Evolutionary conservation across 2,888 invertebrate genomes (phyloP), one percentile per base, ranked within the genome.

Genomic region (Theretra japonica): DNA sequence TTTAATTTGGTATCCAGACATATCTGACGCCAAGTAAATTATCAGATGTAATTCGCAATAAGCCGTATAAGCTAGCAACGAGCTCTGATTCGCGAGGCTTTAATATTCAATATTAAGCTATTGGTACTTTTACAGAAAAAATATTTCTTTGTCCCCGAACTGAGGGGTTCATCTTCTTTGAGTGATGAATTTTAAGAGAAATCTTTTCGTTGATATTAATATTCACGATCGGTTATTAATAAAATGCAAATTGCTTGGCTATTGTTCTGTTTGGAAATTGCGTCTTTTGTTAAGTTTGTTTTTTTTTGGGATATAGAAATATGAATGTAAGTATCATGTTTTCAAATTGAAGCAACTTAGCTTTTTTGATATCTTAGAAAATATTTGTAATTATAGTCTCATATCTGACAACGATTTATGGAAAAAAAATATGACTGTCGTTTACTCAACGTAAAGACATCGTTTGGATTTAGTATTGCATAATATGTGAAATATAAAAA

Each of bases 21-120:
- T 50, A 50, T 25, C 28, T 4, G 21, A 23, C 53, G 50, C 53
- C 23, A 17, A 62, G 19, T n/a, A 56, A 56, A 65, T 71, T 71
- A 65, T 53, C 33, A 25, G 11, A 65, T 19, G 33, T 71, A 65
- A 71, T 65, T 33, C 11, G 25, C 56, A 33, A 71, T 56, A 56
- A 71, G 56, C 65, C 23, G 30, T 21, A 71, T 71, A 33, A 65
- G 53, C 65, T 56, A 30, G 33, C 53, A 65, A 71, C 57, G 56
- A 71, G 62, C n/a, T 65, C n/a, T 28, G 33, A 33, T 71, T 21
- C n/a, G 5, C 48, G 25, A 62, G 58, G 25, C 19, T 33, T 33
- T 19, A 19, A 53, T 71, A 71, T 65, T 30, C 19, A 23, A 62
- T 56, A 50, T 53, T 70, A 8, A 21, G 21, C 50, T 53, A 53